Evolutionary conservation across 2,113 vertebrate genomes (phyloP).

Genomic region (Atractosteus spatula): DNA sequence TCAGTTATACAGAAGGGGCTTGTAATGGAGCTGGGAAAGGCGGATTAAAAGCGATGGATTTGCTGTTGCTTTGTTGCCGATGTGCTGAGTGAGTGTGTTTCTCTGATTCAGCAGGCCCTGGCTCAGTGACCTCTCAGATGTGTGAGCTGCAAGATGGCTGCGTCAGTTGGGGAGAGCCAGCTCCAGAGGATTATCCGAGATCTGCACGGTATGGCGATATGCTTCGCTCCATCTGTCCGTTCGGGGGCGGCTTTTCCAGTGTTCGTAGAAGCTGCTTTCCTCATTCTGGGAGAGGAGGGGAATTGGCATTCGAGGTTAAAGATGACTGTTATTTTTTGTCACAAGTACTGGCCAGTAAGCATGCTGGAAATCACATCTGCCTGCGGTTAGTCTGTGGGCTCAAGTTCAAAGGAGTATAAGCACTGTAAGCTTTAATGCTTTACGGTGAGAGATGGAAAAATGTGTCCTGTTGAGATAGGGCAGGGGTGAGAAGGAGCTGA

Average conservation of each 20-base stretch:
- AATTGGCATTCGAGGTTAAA: slow-evolving; percentile 2
- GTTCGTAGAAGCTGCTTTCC: too few species aligned
- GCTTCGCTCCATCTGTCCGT: not conserved
- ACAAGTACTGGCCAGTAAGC: slow-evolving; percentile 18
- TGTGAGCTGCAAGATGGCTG: slow-evolving; percentile 65
- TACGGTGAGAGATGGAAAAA: too few species aligned
- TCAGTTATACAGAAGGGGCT: too few species aligned
- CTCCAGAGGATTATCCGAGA: slow-evolving; percentile 91
- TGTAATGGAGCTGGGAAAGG: too few species aligned
- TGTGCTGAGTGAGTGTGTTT: slow-evolving; percentile 9
- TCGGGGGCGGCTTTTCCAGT: too few species aligned
- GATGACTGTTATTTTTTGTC: too few species aligned
- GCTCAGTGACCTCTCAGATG: not conserved
- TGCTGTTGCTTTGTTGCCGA: not conserved
- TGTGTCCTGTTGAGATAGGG: too few species aligned
- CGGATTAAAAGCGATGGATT: too few species aligned
- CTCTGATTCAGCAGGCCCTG: slow-evolving; percentile 28
- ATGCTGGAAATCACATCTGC: slow-evolving; percentile 19
- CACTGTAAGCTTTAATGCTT: too few species aligned
- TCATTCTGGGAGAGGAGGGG: too few species aligned
- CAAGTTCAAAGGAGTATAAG: too few species aligned
- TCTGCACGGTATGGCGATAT: slow-evolving; percentile 73
- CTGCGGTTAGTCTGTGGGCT: not conserved
- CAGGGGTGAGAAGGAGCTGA: too few species aligned
- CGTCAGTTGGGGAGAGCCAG: slow-evolving; percentile 76